Evolutionary conservation across 2,797 vertebrate species (phyloP), one percentile per base, ranked within the genome.

Genomic region (Alosa sapidissima): DNA sequence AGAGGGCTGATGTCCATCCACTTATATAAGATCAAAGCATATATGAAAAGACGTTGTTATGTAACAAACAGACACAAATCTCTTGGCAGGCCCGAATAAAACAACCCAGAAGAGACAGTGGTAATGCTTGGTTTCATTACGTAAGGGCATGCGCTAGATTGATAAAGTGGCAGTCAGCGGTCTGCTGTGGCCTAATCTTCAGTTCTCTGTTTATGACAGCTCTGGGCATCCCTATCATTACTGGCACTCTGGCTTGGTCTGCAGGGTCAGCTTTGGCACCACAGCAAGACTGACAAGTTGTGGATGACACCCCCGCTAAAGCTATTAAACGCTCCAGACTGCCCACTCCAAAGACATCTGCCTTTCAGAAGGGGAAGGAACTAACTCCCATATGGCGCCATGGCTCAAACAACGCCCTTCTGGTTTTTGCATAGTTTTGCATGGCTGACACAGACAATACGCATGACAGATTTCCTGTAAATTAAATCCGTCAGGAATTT

Each of bases 261-360:
- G 10, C 47, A 72, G 83, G 83, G 60, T 72, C 83, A 83, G 47
- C 83, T 51, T 45, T 21, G 48, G 83, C 83, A 51, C 24, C 45
- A 8, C 58, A 48, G 48, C 58, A 28, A 62, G 82, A 58, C 41
- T 65, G 60, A 68, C 82, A 47, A 62, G 41, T 62, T 62, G 82
- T 83, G 55, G 21, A n/a, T 83, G 60, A 48, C 55, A 62, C 41
- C 60, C 41, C 60, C n/a, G 47, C 58, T 24, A 83, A 48, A 62
- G 41, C 82, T 68, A 83, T 83, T 58, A 83, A 82, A 83, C 36
- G 24, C 51, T 52, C 58, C 47, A 55, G 11, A n/a, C 58, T 60
- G 58, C 58, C 58, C 58, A 62, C 58, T 62, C 58, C 11, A 52
- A 52, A 52, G 51, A 10, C 51, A 52, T 52, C 51, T 21, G 55